Evolutionary conservation across 2,797 vertebrate genomes (phyloP).

Genomic region (Nannoperca obscura): DNA sequence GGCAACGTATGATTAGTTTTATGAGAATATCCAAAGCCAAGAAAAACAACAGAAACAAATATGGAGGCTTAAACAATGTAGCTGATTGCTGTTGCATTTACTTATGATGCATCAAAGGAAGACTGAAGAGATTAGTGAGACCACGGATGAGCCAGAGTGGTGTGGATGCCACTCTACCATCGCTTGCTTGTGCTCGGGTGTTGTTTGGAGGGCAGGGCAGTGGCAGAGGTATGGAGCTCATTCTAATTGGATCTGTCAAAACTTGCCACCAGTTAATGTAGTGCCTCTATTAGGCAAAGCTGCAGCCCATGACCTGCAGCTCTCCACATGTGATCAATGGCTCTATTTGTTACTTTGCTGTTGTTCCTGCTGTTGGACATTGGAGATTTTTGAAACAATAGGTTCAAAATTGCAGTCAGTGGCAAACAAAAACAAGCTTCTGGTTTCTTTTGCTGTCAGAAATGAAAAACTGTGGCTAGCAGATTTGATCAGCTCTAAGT

Average conservation of each 20-base stretch:
- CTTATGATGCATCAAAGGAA: neutral
- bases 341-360: constrained; percentile 54
- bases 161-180: neutral
- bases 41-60: constrained; percentile 3
- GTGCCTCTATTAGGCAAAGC: constrained; percentile 79
- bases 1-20: constrained; percentile 10
- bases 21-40: constrained; percentile 19
- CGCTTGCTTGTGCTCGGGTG: constrained; percentile 31
- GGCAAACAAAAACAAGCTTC: neutral
- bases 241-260: constrained; percentile 88
- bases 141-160: neutral
- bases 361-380: constrained; percentile 23
- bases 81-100: neutral
- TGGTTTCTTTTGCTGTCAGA: neutral
- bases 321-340: constrained; percentile 61
- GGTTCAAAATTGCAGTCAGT: neutral
- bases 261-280: constrained; percentile 76
- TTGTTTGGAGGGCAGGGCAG: constrained; percentile 50
- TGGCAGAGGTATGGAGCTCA: constrained; percentile 68
- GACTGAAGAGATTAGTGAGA: neutral
- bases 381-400: neutral
- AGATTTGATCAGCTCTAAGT: neutral
- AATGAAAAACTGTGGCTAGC: neutral
- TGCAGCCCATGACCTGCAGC: constrained; percentile 69
- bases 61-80: neutral